phyloP scores from a whole-genome alignment of 2,797 vertebrate species.

The Crocidura indochinensis region DNA sequence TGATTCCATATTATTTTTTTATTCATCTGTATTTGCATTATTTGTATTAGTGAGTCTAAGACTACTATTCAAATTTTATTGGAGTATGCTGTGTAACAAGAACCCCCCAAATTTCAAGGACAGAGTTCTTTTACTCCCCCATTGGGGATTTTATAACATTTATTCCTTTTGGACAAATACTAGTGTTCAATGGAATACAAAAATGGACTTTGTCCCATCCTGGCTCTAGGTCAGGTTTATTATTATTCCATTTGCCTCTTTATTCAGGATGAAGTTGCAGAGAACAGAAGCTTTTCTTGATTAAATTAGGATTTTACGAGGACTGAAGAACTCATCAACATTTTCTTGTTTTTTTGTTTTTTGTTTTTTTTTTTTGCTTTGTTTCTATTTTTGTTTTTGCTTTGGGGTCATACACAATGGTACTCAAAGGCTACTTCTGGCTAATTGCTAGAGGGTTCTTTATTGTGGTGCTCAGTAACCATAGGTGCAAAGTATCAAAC shows the following conservation, averaged over 20 bases:
- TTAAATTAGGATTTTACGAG: background rate
- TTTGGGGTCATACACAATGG: too few relatives aligned
- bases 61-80: background rate
- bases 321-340: background rate
- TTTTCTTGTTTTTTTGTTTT: too few relatives aligned
- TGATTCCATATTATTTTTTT: conserved; percentile 14
- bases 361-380: too few relatives aligned
- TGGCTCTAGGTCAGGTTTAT: background rate
- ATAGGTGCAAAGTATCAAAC: too few relatives aligned
- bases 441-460: too few relatives aligned
- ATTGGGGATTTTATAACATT: too few relatives aligned
- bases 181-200: conserved; percentile 1
- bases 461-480: too few relatives aligned
- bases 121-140: too few relatives aligned
- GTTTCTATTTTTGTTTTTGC: too few relatives aligned
- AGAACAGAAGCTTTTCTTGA: conserved; percentile 4
- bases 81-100: conserved; percentile 39
- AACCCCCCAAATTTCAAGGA: background rate
- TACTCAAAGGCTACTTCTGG: too few relatives aligned
- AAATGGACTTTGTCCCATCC: background rate
- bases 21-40: background rate
- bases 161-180: too few relatives aligned
- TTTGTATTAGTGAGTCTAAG: background rate
- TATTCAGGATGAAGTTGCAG: background rate
- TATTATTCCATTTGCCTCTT: background rate